These are phyloP conservation scores for Pithys albifrons DNA, from an alignment of 2,113 vertebrate genomes.

Conservation along the genomic window DNA sequence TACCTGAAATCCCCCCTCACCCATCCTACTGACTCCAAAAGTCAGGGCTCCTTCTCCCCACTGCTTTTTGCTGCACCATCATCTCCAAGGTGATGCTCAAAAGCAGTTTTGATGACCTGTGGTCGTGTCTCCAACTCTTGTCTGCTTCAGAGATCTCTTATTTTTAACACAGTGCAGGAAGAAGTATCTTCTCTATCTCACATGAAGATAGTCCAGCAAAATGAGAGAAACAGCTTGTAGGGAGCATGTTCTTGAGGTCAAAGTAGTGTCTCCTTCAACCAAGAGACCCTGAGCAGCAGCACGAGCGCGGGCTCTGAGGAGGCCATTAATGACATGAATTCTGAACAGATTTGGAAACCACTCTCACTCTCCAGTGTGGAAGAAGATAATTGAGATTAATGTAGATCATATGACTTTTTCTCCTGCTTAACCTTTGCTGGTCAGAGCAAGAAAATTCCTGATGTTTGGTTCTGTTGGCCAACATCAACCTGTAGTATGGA, in stretches of 20 bases:
- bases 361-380: background rate
- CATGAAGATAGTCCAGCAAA: background rate
- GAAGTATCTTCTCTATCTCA: background rate
- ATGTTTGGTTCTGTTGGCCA: background rate
- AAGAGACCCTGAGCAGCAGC: background rate
- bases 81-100: background rate
- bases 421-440: background rate
- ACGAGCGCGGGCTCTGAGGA: background rate
- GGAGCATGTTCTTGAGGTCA: background rate
- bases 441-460: background rate
- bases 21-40: background rate
- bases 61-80: background rate
- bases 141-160: background rate
- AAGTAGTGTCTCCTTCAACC: background rate
- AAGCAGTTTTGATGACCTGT: background rate
- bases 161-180: background rate
- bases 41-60: background rate
- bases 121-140: background rate
- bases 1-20: background rate
- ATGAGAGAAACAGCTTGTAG: background rate
- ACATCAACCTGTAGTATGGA: background rate
- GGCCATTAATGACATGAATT: background rate
- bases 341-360: rapidly evolving
- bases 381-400: background rate
- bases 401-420: background rate